These are phyloP conservation scores for Vanessa atalanta DNA, from an alignment of 1,140 invertebrate species.

Conservation along the genomic window DNA sequence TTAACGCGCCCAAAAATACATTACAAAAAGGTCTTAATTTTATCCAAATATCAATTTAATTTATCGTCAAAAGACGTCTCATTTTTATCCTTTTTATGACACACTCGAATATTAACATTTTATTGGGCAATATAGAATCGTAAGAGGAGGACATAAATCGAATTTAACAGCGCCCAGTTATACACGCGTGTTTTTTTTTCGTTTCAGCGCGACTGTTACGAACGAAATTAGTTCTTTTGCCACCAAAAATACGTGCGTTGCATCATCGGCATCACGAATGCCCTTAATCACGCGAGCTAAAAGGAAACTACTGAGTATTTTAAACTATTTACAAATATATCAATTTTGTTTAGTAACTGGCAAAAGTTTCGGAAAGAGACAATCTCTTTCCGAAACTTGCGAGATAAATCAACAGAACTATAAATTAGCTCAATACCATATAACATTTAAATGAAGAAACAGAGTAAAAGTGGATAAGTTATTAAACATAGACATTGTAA, in stretches of 20 bases:
- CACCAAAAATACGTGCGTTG: constrained; percentile 30
- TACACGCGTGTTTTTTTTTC: constrained; percentile 15
- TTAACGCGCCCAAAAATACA: too few species aligned
- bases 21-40: background rate
- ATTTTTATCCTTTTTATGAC: background rate
- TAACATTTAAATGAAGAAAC: too few species aligned
- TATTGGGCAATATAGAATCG: constrained; percentile 18
- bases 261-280: constrained; percentile 24
- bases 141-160: constrained; percentile 17
- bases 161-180: constrained; percentile 7
- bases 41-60: background rate
- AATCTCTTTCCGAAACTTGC: background rate
- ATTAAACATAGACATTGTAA: too few species aligned
- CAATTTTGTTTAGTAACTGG: background rate
- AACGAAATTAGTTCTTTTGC: constrained; percentile 23
- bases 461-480: too few species aligned
- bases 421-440: too few species aligned
- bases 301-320: constrained; percentile 7
- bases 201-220: background rate
- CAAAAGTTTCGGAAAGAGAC: too few species aligned
- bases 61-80: background rate
- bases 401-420: background rate
- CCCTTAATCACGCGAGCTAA: constrained; percentile 20
- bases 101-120: constrained; percentile 13
- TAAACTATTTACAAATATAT: background rate